Conservation (phyloP, 1,140 invertebrate species). For the Orius laevigatus region DNA sequence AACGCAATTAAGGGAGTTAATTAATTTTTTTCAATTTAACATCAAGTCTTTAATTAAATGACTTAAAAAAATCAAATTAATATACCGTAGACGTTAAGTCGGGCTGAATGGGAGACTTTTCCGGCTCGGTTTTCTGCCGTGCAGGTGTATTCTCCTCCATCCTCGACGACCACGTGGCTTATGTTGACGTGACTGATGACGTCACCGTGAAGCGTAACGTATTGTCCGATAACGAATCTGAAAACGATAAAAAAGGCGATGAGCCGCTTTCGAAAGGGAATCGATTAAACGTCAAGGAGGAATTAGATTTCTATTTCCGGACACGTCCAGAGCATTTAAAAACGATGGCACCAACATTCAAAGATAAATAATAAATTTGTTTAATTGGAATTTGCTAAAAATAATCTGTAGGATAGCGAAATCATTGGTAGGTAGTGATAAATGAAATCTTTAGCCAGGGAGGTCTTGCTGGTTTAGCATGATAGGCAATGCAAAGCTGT, state of each 20-base stretch:
- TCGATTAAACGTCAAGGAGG: no score
- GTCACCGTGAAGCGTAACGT: slow-evolving; percentile 63
- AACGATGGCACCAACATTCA: no score
- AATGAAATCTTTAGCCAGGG: no score
- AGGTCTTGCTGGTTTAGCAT: no score
- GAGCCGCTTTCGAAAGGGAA: no score
- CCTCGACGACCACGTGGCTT: slow-evolving; percentile 61
- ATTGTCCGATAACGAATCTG: slow-evolving; percentile 66
- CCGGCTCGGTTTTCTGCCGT: slow-evolving; percentile 64
- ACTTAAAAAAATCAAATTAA: background rate
- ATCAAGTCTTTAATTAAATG: background rate
- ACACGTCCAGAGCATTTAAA: no score
- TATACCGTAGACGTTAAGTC: slow-evolving; percentile 73
- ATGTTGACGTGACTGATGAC: slow-evolving; percentile 80
- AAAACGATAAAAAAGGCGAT: slow-evolving; percentile 19
- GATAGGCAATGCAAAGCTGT: no score
- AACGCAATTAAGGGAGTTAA: slow-evolving; percentile 11
- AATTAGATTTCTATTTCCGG: no score
- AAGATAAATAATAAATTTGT: no score
- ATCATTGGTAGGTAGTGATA: no score
- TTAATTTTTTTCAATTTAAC: slow-evolving; percentile 15
- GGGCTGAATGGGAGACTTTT: slow-evolving; percentile 51
- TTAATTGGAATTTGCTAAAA: no score
- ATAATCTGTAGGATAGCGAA: no score
- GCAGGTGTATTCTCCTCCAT: slow-evolving; percentile 77